Evolutionary conservation across 1,140 invertebrate species (phyloP).

Genomic region (Spodoptera litura): DNA sequence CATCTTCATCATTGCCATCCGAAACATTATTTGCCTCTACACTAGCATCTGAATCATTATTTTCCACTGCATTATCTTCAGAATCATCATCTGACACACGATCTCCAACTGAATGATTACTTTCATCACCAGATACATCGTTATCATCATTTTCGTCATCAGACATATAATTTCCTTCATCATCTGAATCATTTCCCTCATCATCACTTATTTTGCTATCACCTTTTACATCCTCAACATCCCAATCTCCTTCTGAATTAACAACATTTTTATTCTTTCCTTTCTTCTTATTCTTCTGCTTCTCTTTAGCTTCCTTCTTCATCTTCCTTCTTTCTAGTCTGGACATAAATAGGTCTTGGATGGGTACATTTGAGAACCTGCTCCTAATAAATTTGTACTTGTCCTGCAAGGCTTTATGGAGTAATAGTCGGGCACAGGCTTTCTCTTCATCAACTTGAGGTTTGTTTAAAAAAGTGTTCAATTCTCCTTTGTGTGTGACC

Average conservation of each 20-base stretch:
- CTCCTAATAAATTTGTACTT: slow-evolving; percentile 76
- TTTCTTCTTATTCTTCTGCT: slow-evolving; percentile 76
- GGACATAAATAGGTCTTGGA: slow-evolving; percentile 79
- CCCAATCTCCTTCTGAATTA: slow-evolving; percentile 68
- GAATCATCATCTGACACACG: not conserved
- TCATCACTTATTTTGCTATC: slow-evolving; percentile 26
- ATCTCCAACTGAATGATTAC: slow-evolving; percentile 6
- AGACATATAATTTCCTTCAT: slow-evolving; percentile 42
- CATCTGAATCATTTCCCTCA: slow-evolving; percentile 47
- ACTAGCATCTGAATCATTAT: slow-evolving; percentile 17
- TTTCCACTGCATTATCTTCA: slow-evolving; percentile 19
- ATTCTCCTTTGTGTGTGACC: slow-evolving; percentile 73
- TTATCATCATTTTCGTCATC: slow-evolving; percentile 47
- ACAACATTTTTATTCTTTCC: slow-evolving; percentile 62
- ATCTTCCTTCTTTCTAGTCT: slow-evolving; percentile 75
- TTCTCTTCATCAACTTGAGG: slow-evolving; percentile 73
- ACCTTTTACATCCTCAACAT: slow-evolving; percentile 67
- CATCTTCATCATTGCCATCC: not conserved
- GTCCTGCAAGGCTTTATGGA: slow-evolving; percentile 75
- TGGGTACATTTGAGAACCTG: slow-evolving; percentile 74
- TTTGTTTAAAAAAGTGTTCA: slow-evolving; percentile 75
- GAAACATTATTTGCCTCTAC: not conserved
- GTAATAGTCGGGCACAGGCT: slow-evolving; percentile 75
- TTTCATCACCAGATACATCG: slow-evolving; percentile 15
- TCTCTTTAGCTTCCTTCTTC: slow-evolving; percentile 76